Percentiles rank a stretch among this genome's conserved stretches.
These are phyloP conservation scores for Paratrypauchen microcephalus DNA, from an alignment of 2,797 vertebrate species.

Conservation along the genomic window DNA sequence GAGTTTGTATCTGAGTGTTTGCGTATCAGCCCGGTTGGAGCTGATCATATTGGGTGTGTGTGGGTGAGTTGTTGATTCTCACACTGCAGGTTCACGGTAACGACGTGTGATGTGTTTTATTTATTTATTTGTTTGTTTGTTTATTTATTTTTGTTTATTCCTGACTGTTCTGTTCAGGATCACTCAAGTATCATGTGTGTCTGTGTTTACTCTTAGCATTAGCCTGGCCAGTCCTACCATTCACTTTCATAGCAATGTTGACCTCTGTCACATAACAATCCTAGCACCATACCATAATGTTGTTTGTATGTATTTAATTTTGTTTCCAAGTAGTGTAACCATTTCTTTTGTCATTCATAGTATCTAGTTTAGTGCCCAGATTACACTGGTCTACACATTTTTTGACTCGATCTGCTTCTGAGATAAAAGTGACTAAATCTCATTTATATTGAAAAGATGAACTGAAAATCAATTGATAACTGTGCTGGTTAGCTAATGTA, in stretches of 20 bases:
- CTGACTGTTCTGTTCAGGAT: conserved; percentile 52
- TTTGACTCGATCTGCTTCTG: too few species aligned
- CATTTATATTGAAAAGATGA: too few species aligned
- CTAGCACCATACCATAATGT: neutral
- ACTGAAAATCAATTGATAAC: too few species aligned
- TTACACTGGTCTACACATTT: too few species aligned
- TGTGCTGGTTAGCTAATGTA: too few species aligned
- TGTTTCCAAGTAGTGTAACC: neutral
- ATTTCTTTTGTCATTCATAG: too few species aligned
- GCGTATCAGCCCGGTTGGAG: conserved; percentile 49
- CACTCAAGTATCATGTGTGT: conserved; percentile 60
- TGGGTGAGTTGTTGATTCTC: conserved; percentile 65
- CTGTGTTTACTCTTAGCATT: conserved; percentile 40
- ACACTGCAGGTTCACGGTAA: conserved; percentile 60
- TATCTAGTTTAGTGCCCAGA: too few species aligned
- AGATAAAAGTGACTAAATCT: too few species aligned
- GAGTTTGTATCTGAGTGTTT: conserved; percentile 41
- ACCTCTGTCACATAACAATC: neutral
- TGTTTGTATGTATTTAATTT: neutral
- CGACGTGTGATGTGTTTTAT: conserved; percentile 32
- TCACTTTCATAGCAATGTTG: neutral
- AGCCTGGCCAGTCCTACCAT: conserved; percentile 6
- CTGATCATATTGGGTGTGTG: conserved; percentile 55
- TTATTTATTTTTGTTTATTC: conserved; percentile 31
- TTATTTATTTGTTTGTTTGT: neutral